Percentiles rank a stretch among this genome's conserved stretches.
phyloP scores from a whole-genome alignment of 2,888 invertebrate genomes.

The Xanthorhoe spadicearia region DNA sequence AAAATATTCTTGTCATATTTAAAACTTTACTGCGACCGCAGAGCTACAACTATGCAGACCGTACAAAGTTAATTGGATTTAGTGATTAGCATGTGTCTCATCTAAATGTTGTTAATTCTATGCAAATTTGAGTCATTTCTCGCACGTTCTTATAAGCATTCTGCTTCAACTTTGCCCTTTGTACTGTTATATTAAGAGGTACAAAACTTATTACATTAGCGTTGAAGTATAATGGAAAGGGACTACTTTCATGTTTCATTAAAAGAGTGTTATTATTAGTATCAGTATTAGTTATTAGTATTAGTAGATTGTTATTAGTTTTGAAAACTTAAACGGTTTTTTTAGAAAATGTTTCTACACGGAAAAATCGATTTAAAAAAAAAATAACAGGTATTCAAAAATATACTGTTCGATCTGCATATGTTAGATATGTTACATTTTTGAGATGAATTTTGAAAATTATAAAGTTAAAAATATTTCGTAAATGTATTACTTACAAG shows the following conservation, averaged over 20 bases:
- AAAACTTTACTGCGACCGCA: not conserved
- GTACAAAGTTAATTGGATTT: not conserved
- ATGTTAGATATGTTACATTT: too few relatives aligned
- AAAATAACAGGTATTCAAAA: too few relatives aligned
- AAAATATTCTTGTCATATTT: not conserved
- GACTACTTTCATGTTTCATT: not conserved
- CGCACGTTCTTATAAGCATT: constrained; percentile 11
- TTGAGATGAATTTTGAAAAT: too few relatives aligned
- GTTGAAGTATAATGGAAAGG: not conserved
- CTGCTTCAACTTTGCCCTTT: constrained; percentile 4
- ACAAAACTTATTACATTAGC: constrained; percentile 7
- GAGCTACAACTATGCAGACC: not conserved
- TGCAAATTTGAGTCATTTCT: constrained; percentile 16
- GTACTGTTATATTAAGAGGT: not conserved
- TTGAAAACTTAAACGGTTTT: too few relatives aligned
- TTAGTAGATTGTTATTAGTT: too few relatives aligned
- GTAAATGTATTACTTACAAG: too few relatives aligned
- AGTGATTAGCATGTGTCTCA: not conserved
- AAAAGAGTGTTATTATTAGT: too few relatives aligned
- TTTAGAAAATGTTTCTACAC: too few relatives aligned
- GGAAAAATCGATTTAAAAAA: too few relatives aligned
- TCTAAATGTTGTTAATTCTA: constrained; percentile 11
- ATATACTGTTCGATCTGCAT: too few relatives aligned
- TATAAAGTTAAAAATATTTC: too few relatives aligned
- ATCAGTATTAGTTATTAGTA: too few relatives aligned